A percentile compares a stretch with the other conserved stretches of the same genome.
These are phyloP conservation scores for Brachypterus glaber DNA, from an alignment of 2,888 invertebrate genomes.

Conservation along the genomic window DNA sequence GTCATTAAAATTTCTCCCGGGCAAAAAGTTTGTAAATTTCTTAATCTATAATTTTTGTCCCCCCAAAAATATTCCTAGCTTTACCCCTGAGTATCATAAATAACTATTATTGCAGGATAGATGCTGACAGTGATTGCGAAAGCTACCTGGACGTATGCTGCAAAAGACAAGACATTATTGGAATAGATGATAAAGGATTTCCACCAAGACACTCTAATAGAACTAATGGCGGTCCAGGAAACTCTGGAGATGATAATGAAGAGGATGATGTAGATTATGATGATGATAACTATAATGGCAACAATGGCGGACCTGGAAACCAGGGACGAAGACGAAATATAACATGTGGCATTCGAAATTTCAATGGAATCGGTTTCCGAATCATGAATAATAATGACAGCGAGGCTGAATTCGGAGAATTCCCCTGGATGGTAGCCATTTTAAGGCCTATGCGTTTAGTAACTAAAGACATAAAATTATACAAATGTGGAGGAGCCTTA, in stretches of 20 bases:
- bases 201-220: conserved; percentile 27
- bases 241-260: too few species aligned
- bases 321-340: too few species aligned
- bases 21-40: too few species aligned
- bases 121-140: conserved; percentile 34
- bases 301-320: conserved; percentile 27
- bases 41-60: too few species aligned
- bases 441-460: conserved; percentile 48
- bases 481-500: conserved; percentile 70
- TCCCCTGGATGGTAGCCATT: conserved; percentile 76
- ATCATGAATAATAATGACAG: conserved; percentile 56
- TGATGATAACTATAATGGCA: conserved; percentile 30
- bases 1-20: too few species aligned
- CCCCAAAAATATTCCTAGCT: too few species aligned
- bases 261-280: too few species aligned
- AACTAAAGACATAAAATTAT: conserved; percentile 46
- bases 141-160: conserved; percentile 51
- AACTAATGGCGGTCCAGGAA: conserved; percentile 24
- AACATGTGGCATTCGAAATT: conserved; percentile 70
- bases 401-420: conserved; percentile 68
- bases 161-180: too few species aligned
- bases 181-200: conserved; percentile 33
- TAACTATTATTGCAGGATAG: conserved; percentile 23
- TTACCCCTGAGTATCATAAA: too few species aligned
- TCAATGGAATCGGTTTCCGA: conserved; percentile 61